A percentile compares a stretch with the other conserved stretches of the same genome.
Evolutionary conservation across 2,797 vertebrate genomes (phyloP).

Genomic region (Podargus strigoides): DNA sequence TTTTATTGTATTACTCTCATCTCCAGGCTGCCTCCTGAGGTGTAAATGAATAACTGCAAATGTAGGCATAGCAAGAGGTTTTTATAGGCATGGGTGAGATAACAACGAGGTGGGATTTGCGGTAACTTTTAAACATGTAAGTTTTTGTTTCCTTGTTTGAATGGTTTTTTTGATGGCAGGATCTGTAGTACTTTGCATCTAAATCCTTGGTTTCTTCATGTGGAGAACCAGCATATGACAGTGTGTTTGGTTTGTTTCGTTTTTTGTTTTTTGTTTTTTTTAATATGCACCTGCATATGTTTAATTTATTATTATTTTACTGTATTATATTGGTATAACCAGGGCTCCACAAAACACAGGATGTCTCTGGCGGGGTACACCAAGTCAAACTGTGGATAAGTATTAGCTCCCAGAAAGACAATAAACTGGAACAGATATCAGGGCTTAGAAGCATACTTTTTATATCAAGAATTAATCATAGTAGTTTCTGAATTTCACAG

Average conservation of each 20-base stretch:
- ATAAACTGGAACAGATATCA: constrained; percentile 61
- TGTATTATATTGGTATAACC: constrained; percentile 43
- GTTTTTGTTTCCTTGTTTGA: constrained; percentile 40
- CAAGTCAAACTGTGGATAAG: constrained; percentile 59
- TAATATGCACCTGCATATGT: constrained; percentile 56
- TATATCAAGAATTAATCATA: neutral
- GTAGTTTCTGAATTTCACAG: constrained; percentile 34
- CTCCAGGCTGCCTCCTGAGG: constrained; percentile 64
- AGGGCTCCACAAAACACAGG: constrained; percentile 43
- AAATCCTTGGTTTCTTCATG: constrained; percentile 52
- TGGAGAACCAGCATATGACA: constrained; percentile 63
- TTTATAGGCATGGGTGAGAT: neutral
- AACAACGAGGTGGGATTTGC: constrained; percentile 28
- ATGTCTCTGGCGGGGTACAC: constrained; percentile 41
- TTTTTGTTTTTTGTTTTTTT: neutral
- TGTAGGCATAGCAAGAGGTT: constrained; percentile 13
- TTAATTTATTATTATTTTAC: constrained; percentile 72
- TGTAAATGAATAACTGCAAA: constrained; percentile 58
- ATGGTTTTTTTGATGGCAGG: constrained; percentile 49
- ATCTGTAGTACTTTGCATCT: constrained; percentile 65
- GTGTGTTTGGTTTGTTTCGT: neutral
- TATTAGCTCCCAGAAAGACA: constrained; percentile 31
- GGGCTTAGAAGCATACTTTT: constrained; percentile 41
- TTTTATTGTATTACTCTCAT: constrained; percentile 73
- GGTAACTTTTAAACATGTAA: neutral